These are phyloP conservation scores for Collichthys lucidus DNA, from an alignment of 2,113 vertebrate species.

Conservation along the genomic window DNA sequence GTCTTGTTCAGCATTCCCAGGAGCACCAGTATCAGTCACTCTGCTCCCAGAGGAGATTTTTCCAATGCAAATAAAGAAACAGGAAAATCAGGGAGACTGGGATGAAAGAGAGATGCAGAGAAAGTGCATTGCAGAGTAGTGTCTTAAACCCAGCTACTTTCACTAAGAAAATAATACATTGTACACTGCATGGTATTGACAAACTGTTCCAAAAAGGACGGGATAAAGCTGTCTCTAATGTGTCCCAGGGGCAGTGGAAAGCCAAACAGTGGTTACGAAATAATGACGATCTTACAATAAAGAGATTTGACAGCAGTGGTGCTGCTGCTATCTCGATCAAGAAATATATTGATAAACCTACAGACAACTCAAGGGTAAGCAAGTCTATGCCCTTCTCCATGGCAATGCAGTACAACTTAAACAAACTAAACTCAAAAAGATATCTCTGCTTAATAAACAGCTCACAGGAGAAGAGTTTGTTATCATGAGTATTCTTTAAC, in stretches of 20 bases:
- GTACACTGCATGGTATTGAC: conserved; percentile 30
- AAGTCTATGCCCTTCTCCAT: conserved; percentile 1
- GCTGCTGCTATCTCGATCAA: conserved; percentile 8
- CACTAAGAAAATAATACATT: background rate
- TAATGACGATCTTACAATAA: conserved; percentile 20
- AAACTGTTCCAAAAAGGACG: conserved; percentile 3
- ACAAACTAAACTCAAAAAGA: conserved; percentile 6
- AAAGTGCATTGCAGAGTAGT: background rate
- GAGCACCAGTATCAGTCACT: conserved; percentile 12
- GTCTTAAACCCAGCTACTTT: conserved; percentile 3
- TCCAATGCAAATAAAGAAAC: background rate
- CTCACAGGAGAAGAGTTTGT: background rate
- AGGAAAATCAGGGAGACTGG: background rate
- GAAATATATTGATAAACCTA: conserved; percentile 42
- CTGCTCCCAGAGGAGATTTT: conserved; percentile 16
- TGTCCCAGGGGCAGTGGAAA: conserved; percentile 19
- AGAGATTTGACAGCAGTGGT: conserved; percentile 19
- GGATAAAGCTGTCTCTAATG: conserved; percentile 9
- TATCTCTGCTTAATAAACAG: conserved; percentile 12
- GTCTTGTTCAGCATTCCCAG: conserved; percentile 20
- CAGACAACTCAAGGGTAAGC: conserved; percentile 25
- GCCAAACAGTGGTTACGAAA: conserved; percentile 32
- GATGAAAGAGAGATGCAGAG: background rate
- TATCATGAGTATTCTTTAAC: background rate
- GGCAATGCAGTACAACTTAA: background rate